Evolutionary conservation across 2,113 vertebrate genomes (phyloP).

Genomic region (Bombycilla garrulus): DNA sequence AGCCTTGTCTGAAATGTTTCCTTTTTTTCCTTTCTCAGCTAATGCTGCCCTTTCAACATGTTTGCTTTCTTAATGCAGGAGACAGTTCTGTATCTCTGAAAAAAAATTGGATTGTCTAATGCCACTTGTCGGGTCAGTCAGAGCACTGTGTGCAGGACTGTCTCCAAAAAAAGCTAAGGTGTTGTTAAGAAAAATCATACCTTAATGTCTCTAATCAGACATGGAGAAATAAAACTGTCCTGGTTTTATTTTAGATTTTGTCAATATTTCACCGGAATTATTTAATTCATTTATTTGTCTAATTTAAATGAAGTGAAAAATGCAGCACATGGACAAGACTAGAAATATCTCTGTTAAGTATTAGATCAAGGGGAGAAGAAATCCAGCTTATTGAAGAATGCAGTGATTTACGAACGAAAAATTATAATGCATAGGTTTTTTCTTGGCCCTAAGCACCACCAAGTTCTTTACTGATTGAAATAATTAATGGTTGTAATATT

Average conservation of each 20-base stretch:
- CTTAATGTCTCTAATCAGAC: neutral
- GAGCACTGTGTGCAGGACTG: neutral
- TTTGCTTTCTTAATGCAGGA: neutral
- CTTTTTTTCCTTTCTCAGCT: neutral
- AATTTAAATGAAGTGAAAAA: neutral
- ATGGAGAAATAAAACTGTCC: neutral
- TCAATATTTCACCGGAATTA: neutral
- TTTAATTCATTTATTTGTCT: neutral
- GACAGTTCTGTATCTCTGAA: neutral
- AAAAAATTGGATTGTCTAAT: neutral
- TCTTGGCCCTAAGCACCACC: neutral
- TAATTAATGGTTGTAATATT: conserved; percentile 1
- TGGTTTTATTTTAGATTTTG: neutral
- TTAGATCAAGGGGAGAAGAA: neutral
- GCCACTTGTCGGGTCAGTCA: neutral
- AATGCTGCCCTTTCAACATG: neutral
- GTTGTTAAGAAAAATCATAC: neutral
- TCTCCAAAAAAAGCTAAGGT: neutral
- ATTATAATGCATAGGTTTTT: neutral
- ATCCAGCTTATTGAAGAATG: neutral
- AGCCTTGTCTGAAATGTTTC: neutral
- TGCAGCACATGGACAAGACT: neutral
- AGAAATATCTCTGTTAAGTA: neutral
- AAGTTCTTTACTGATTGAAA: neutral
- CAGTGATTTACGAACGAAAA: neutral